Percentiles rank a stretch among this genome's conserved stretches.
Conservation (phyloP, 2,113 vertebrate genomes). For the Spermophilus dauricus region DNA sequence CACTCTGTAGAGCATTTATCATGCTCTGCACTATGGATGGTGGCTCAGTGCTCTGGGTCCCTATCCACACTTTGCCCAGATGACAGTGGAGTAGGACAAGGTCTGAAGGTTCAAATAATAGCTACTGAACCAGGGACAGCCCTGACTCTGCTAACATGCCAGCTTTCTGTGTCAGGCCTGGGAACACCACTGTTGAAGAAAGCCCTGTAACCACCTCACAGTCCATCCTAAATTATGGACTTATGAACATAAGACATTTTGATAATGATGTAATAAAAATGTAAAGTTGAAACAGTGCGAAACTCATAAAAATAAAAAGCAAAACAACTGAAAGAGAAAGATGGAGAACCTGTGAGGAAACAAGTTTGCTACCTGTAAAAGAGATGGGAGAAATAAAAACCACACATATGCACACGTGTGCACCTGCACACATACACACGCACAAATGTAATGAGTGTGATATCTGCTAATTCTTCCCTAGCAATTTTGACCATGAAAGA, state of each 20-base stretch:
- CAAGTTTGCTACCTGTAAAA: background rate
- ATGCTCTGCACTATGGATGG: accelerated
- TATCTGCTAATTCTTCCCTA: background rate
- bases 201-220: background rate
- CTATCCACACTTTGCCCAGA: background rate
- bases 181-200: background rate
- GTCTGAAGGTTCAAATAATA: background rate
- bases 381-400: background rate
- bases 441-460: accelerated
- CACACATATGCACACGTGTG: accelerated
- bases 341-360: accelerated
- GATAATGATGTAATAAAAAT: background rate
- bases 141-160: too few relatives aligned
- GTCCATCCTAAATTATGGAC: background rate
- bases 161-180: background rate
- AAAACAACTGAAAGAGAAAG: background rate
- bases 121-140: background rate
- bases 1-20: background rate
- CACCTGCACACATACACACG: accelerated
- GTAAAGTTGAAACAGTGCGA: background rate
- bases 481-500: background rate
- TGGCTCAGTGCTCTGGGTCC: background rate
- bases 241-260: background rate
- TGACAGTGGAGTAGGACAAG: background rate
- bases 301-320: background rate